These are phyloP conservation scores for Pristionchus mayeri DNA, from an alignment of 2,888 invertebrate genomes.

Conservation along the genomic window DNA sequence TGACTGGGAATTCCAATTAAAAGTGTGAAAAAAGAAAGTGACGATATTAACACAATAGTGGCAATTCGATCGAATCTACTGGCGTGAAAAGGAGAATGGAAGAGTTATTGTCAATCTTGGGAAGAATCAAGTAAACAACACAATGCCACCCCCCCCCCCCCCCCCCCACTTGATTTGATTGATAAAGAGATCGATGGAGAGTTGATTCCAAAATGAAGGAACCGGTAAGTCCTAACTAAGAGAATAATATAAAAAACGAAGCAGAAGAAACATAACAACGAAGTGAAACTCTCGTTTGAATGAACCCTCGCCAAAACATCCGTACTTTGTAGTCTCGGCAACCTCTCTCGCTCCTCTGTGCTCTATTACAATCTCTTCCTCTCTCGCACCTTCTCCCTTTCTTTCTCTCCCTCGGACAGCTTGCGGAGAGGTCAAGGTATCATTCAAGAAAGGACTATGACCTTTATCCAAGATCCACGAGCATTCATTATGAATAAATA, in stretches of 20 bases:
- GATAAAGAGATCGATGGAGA: background rate
- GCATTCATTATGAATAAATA: background rate
- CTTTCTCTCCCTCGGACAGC: background rate
- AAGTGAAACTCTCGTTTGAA: background rate
- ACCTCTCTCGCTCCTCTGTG: background rate
- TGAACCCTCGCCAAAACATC: constrained; percentile 1
- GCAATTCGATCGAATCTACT: no score
- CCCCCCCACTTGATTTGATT: background rate
- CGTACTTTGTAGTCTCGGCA: constrained; percentile 27
- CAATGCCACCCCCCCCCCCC: background rate
- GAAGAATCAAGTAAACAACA: background rate
- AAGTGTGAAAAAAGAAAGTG: no score
- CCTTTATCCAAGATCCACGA: background rate
- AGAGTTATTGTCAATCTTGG: no score
- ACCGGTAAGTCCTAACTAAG: no score
- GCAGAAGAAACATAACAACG: background rate
- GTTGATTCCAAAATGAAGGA: background rate
- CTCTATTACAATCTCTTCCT: background rate
- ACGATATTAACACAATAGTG: no score
- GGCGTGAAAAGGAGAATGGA: no score
- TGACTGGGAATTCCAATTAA: no score
- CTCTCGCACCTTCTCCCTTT: background rate
- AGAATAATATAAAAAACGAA: background rate
- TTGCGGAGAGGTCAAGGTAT: background rate
- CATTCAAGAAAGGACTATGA: background rate